phyloP scores from a whole-genome alignment of 1,140 invertebrate genomes.

The Drosophila subpulchrella region DNA sequence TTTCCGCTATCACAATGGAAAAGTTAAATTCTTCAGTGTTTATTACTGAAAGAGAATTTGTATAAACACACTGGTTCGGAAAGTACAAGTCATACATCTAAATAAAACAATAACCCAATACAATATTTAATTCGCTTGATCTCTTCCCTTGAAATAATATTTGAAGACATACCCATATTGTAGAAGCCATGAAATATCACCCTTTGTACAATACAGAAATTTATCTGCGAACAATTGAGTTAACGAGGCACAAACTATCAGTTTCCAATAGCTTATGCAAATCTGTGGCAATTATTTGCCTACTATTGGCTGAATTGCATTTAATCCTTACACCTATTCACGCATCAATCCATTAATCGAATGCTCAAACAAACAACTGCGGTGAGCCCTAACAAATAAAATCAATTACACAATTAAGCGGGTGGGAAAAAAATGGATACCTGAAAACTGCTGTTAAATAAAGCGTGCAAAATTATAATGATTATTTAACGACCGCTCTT shows the following conservation, averaged over 20 bases:
- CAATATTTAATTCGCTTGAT: too few species aligned
- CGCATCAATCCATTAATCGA: slow-evolving; percentile 37
- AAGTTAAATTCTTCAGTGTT: not conserved
- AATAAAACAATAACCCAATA: too few species aligned
- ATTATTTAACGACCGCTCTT: slow-evolving; percentile 64
- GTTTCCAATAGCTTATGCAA: slow-evolving; percentile 10
- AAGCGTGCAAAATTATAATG: slow-evolving; percentile 49
- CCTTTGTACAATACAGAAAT: too few species aligned
- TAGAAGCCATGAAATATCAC: too few species aligned
- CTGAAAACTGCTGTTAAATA: slow-evolving; percentile 59
- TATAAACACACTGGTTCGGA: not conserved
- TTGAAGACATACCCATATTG: too few species aligned
- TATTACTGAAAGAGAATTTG: not conserved
- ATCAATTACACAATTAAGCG: slow-evolving; percentile 52
- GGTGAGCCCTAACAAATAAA: slow-evolving; percentile 36
- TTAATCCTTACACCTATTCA: slow-evolving; percentile 20
- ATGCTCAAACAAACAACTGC: slow-evolving; percentile 22
- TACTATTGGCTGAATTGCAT: not conserved
- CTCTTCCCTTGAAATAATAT: too few species aligned
- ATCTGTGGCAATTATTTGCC: slow-evolving; percentile 9
- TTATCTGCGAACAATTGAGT: too few species aligned
- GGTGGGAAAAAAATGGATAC: slow-evolving; percentile 5
- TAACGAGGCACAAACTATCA: slow-evolving; percentile 1
- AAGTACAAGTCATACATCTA: not conserved
- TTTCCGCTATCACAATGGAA: not conserved